These are phyloP conservation scores for Drosophila putrida DNA, from an alignment of 2,888 invertebrate species.

Conservation along the genomic window DNA sequence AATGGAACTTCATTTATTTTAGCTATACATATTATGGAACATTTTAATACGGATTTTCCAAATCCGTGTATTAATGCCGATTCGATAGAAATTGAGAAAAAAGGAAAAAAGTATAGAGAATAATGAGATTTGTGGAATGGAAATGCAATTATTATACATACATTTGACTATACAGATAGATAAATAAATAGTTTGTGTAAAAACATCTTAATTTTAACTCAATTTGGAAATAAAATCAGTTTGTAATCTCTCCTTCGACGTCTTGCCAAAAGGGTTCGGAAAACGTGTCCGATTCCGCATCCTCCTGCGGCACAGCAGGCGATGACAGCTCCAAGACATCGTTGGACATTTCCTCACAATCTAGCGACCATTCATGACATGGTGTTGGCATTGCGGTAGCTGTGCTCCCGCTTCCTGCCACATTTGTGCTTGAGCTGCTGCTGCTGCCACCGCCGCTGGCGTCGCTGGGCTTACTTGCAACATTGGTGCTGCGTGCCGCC, in stretches of 20 bases:
- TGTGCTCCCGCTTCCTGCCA: constrained; percentile 28
- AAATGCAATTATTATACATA: constrained; percentile 7
- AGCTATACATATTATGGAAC: constrained; percentile 6
- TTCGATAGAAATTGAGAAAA: neutral
- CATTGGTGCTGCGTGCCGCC: constrained; percentile 50
- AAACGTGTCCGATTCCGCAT: constrained; percentile 86
- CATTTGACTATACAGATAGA: neutral
- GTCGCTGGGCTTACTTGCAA: constrained; percentile 14
- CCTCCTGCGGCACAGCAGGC: constrained; percentile 82
- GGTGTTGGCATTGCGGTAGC: constrained; percentile 57
- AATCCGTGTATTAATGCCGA: neutral
- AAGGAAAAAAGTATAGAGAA: neutral
- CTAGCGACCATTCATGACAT: constrained; percentile 79
- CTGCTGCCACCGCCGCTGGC: constrained; percentile 36
- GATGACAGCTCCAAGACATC: constrained; percentile 83
- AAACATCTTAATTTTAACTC: neutral
- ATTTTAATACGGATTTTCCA: constrained; percentile 20
- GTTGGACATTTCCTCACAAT: constrained; percentile 82
- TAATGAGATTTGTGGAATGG: neutral
- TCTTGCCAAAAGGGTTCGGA: constrained; percentile 88
- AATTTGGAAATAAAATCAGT: constrained; percentile 34
- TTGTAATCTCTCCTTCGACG: constrained; percentile 87
- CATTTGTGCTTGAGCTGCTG: constrained; percentile 46
- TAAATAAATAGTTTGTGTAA: neutral
- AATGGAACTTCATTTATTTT: constrained; percentile 13